Conservation (phyloP, 2,113 vertebrate genomes). For the Formicarius rufipectus region DNA sequence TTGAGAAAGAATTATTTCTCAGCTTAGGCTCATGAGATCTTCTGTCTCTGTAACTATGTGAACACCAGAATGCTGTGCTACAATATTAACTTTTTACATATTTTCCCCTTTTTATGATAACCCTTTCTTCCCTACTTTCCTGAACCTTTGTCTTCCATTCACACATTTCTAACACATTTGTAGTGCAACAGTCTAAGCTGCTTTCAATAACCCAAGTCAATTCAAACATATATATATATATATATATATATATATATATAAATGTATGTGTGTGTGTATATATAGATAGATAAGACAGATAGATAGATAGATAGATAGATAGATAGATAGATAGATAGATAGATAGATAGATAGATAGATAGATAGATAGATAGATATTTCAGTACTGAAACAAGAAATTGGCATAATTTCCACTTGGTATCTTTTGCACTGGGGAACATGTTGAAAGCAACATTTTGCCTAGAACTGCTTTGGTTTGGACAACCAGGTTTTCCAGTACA, state of each 20-base stretch:
- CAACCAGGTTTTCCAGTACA: background rate
- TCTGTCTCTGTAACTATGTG: background rate
- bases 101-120: background rate
- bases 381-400: background rate
- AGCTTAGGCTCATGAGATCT: background rate
- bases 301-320: too few species aligned
- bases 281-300: too few species aligned
- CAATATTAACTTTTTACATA: background rate
- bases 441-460: background rate
- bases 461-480: background rate
- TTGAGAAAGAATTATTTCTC: background rate
- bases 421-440: background rate
- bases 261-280: background rate
- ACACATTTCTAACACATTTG: background rate
- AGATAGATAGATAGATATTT: too few species aligned
- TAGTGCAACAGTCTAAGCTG: background rate
- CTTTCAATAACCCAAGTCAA: background rate
- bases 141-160: background rate
- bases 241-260: background rate
- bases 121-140: background rate
- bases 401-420: background rate
- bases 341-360: too few species aligned
- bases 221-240: background rate
- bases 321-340: too few species aligned
- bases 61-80: background rate